These are phyloP conservation scores for Malurus cyaneus DNA, from an alignment of 2,113 vertebrate species.

Conservation along the genomic window DNA sequence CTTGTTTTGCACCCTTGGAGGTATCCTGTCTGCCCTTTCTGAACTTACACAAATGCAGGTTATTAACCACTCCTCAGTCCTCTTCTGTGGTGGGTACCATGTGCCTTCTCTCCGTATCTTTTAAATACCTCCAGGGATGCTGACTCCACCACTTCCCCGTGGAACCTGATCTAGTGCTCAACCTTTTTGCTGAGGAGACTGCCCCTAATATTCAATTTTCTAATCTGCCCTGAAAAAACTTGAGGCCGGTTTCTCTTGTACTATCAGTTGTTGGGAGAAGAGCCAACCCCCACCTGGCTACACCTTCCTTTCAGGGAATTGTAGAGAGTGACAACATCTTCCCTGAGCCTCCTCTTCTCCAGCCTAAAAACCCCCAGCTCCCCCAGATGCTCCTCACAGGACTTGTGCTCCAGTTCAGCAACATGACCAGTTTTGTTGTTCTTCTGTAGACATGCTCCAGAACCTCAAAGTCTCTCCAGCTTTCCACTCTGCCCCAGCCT, in stretches of 20 bases:
- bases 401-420: background rate
- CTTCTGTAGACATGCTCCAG: background rate
- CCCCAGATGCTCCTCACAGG: background rate
- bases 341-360: background rate
- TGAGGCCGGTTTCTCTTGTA: accelerated
- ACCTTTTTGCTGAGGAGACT: background rate
- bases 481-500: background rate
- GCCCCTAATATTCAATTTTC: background rate
- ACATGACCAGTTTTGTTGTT: background rate
- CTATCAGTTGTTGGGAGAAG: background rate
- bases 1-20: background rate
- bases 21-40: background rate
- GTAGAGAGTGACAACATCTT: background rate
- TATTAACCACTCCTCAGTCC: background rate
- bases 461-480: background rate
- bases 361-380: background rate
- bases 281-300: accelerated
- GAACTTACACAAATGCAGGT: background rate
- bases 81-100: accelerated
- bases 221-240: background rate
- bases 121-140: background rate
- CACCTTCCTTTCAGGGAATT: background rate
- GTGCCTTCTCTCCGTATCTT: background rate
- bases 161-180: background rate
- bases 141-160: background rate